Evolutionary conservation across 2,888 invertebrate species (phyloP).

Genomic region (Diarsia brunnea): DNA sequence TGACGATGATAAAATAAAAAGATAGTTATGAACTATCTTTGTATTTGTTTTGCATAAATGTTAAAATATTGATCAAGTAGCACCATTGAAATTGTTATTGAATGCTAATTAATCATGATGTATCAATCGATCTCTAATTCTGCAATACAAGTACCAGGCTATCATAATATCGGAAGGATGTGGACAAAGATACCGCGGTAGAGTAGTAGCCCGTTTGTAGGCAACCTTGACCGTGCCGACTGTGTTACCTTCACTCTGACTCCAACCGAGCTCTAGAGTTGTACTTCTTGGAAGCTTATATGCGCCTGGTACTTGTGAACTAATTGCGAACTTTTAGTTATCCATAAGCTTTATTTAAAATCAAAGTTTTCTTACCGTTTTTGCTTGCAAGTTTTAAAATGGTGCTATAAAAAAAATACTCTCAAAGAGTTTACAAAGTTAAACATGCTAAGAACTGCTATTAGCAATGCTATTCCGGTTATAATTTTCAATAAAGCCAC

Average conservation of each 20-base stretch:
- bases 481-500: slow-evolving; percentile 7
- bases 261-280: slow-evolving; percentile 63
- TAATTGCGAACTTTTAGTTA: slow-evolving; percentile 65
- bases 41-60: background rate
- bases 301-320: slow-evolving; percentile 72
- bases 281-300: slow-evolving; percentile 71
- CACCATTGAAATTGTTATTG: background rate
- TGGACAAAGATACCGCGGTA: slow-evolving; percentile 39
- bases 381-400: background rate
- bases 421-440: background rate
- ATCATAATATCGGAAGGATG: slow-evolving; percentile 63
- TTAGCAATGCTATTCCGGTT: background rate
- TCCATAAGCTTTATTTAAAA: slow-evolving; percentile 21
- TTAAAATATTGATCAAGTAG: background rate
- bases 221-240: slow-evolving; percentile 77
- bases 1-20: background rate
- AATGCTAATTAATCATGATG: background rate
- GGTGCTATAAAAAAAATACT: background rate
- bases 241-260: slow-evolving; percentile 69
- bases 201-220: slow-evolving; percentile 58
- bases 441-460: background rate
- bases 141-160: slow-evolving; percentile 58
- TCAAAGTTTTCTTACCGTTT: background rate
- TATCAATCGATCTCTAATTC: slow-evolving; percentile 12
- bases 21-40: background rate